Evolutionary conservation across 2,797 vertebrate species (phyloP).

Genomic region (Platalea minor): DNA sequence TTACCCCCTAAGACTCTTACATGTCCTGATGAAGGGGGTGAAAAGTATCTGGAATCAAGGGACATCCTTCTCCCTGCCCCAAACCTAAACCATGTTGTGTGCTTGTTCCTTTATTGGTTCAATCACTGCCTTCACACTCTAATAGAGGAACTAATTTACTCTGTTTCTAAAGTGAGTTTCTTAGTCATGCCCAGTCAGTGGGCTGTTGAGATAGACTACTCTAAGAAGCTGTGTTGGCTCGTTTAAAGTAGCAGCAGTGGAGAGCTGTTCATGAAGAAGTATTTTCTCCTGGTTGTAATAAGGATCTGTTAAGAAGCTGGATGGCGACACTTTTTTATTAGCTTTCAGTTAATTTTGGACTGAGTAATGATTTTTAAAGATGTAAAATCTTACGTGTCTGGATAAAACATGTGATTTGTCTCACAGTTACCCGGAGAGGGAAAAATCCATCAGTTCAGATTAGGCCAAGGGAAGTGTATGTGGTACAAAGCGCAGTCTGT

Average conservation of each 20-base stretch:
- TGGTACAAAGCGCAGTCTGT: fast-evolving
- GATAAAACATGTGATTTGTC: neutral
- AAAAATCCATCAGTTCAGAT: neutral
- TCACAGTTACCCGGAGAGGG: neutral
- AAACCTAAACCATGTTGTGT: neutral
- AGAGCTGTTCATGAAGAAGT: neutral
- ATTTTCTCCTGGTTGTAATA: neutral
- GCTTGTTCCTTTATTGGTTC: neutral
- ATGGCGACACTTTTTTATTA: neutral
- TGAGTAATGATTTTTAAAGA: neutral
- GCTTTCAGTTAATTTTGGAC: neutral
- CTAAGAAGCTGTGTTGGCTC: neutral
- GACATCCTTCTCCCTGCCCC: neutral
- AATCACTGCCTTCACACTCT: neutral
- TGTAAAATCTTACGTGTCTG: neutral
- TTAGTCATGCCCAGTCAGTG: neutral
- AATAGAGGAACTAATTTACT: neutral
- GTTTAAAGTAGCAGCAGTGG: neutral
- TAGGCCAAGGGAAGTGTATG: neutral
- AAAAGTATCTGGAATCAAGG: neutral
- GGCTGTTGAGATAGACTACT: neutral
- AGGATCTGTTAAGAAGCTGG: neutral
- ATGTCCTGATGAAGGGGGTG: neutral
- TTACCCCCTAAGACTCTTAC: neutral
- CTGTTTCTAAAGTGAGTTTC: neutral